These are phyloP conservation scores for Ophiothrix spiculata DNA, from an alignment of 35 echinoderm and acorn worm genomes.

Conservation along the genomic window DNA sequence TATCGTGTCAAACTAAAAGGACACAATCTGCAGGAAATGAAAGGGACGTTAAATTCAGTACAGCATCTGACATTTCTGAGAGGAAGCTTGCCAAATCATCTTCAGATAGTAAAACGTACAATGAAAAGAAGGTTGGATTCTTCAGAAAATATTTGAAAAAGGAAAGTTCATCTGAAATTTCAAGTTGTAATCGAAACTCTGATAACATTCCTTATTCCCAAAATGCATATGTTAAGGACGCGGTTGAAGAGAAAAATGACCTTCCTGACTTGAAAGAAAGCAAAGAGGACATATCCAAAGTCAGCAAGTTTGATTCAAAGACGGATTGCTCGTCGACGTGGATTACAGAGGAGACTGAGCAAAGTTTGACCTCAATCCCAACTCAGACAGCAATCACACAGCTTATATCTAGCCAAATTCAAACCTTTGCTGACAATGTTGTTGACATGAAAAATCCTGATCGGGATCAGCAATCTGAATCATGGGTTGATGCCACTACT, in stretches of 20 bases:
- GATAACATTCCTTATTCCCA: no score
- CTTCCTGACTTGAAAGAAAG: no score
- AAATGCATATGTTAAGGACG: neutral
- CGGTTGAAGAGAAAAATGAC: neutral
- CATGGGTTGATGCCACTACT: conserved; percentile 1
- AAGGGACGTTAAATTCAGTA: neutral
- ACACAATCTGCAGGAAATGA: neutral
- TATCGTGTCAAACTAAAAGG: neutral
- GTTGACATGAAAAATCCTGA: neutral
- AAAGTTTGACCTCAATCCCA: no score
- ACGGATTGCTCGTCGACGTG: no score
- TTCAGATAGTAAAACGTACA: neutral
- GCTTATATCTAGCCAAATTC: neutral
- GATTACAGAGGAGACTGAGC: no score
- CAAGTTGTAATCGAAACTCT: no score
- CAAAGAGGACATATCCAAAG: no score
- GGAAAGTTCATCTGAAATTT: neutral
- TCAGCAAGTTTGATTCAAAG: no score
- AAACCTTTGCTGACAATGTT: neutral
- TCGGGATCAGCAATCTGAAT: neutral
- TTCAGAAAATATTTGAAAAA: neutral
- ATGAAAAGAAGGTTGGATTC: neutral
- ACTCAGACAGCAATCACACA: neutral
- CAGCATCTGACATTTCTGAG: neutral
- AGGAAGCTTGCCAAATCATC: neutral